These are phyloP conservation scores for pig (Sus scrofa) DNA, from an alignment of 2,113 vertebrate species.

Conservation along the genomic window DNA sequence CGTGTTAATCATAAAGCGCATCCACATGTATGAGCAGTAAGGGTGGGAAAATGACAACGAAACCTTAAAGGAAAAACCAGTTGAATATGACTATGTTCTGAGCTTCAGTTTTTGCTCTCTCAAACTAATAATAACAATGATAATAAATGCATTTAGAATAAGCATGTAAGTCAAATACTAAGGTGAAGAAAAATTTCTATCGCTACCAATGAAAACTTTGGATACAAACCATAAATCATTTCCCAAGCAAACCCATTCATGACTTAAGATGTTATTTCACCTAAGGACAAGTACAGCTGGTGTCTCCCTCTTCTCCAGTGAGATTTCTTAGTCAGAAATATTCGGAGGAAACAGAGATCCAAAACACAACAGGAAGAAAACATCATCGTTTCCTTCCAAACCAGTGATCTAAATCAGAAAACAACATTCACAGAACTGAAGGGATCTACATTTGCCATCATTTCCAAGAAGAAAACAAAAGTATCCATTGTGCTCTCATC, in stretches of 20 bases:
- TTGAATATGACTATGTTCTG: background rate
- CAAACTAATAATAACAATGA: background rate
- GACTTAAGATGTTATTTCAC: conserved; percentile 20
- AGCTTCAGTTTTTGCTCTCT: background rate
- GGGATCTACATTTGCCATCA: background rate
- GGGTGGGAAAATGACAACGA: conserved; percentile 8
- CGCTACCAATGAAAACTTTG: background rate
- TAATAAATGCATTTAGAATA: background rate
- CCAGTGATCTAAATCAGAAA: background rate
- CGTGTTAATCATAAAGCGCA: conserved; percentile 37
- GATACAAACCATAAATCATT: background rate
- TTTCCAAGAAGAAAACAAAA: conserved; percentile 13
- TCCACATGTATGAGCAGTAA: background rate
- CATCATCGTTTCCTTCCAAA: background rate
- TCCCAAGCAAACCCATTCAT: background rate
- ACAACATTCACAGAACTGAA: background rate
- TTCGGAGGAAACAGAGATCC: background rate
- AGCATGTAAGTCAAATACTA: background rate
- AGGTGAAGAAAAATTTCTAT: background rate
- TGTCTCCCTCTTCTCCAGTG: background rate
- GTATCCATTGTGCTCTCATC: background rate
- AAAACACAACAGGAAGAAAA: conserved; percentile 5
- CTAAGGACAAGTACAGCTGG: background rate
- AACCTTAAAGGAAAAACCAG: conserved; percentile 12
- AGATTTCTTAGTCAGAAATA: conserved; percentile 39